Base-by-base conservation (phyloP, 2,888 invertebrate species). In the Monochamus alternatus region DNA sequence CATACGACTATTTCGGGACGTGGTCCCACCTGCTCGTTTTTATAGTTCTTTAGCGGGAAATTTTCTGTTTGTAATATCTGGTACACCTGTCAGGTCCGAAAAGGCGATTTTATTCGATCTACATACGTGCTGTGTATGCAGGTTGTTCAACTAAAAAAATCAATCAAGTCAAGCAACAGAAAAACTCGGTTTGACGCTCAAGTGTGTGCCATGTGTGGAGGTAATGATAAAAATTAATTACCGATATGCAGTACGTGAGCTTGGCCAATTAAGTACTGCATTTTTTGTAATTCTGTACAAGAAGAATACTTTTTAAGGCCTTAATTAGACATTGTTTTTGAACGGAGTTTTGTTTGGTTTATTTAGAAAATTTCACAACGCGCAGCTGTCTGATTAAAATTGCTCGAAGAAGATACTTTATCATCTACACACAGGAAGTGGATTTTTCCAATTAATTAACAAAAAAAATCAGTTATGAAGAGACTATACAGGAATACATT, bases 11-110 rank as follows among this genome's bases (percentile, higher is more conserved):
- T 69, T 60, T 32, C 69, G 60, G 69, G 69, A 69, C 47, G n/a
- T 10, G 59, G 59, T 22, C 68, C 68, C 69, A 69, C 69, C 69
- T 69, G 69, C 69, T 60, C 44, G 47, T 69, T 69, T 69, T 69
- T 69, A 55, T 69, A 31, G 60, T 7, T 47, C 60, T 69, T 69
- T 69, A 69, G 69, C 69, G 69, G 69, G 69, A 60, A 69, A 60
- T 60, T 69, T 68, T 65, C 47, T 62, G 69, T 69, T 60, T 47
- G 51, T 60, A 69, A 38, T 43, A 47, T 31, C 31, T 10, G 44
- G 31, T 69, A 69, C 69, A 69, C 69, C 69, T 69, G 69, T 69
- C 60, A 59, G 44, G 9, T 60, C 60, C 69, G 30, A 69, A 69
- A 60, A 69, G 69, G 51, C 47, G 60, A 69, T 69, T 69, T 69